A percentile compares a stretch with the other conserved stretches of the same genome.
phyloP scores from a whole-genome alignment of 2,797 vertebrate species.

The Sternarchorhynchus goeldii region DNA sequence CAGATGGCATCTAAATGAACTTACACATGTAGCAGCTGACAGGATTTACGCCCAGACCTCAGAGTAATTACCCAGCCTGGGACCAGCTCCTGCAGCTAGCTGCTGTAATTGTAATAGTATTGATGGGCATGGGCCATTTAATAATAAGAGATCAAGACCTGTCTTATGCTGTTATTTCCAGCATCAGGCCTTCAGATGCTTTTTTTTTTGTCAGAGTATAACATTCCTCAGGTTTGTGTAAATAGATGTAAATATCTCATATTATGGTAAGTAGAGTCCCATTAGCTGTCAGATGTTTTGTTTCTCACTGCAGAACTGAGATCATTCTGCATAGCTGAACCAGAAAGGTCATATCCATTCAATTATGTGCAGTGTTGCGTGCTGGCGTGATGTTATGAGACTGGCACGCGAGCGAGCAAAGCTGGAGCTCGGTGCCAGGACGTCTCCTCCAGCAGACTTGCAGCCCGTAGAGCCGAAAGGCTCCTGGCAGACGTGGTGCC shows the following conservation, averaged over 20 bases:
- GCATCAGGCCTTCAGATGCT: constrained; percentile 1
- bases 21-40: constrained; percentile 39
- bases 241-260: constrained; percentile 10
- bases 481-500: not conserved
- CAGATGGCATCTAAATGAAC: constrained; percentile 47
- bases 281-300: constrained; percentile 15
- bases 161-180: constrained; percentile 11
- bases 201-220: not conserved
- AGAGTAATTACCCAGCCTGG: constrained; percentile 45
- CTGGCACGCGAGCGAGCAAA: not conserved
- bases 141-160: constrained; percentile 29
- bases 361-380: constrained; percentile 22
- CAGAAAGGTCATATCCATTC: constrained; percentile 29
- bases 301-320: constrained; percentile 12
- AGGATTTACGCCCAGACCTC: constrained; percentile 46
- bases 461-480: not conserved
- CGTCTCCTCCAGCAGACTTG: not conserved
- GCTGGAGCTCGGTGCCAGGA: not conserved
- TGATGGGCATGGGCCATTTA: constrained; percentile 44
- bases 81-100: constrained; percentile 33
- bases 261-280: not conserved
- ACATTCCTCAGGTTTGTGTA: not conserved
- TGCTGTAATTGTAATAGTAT: constrained; percentile 43
- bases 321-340: constrained; percentile 6
- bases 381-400: constrained; percentile 14